phyloP scores from a whole-genome alignment of 2,113 vertebrate genomes.

The Pyrgilauda ruficollis region DNA sequence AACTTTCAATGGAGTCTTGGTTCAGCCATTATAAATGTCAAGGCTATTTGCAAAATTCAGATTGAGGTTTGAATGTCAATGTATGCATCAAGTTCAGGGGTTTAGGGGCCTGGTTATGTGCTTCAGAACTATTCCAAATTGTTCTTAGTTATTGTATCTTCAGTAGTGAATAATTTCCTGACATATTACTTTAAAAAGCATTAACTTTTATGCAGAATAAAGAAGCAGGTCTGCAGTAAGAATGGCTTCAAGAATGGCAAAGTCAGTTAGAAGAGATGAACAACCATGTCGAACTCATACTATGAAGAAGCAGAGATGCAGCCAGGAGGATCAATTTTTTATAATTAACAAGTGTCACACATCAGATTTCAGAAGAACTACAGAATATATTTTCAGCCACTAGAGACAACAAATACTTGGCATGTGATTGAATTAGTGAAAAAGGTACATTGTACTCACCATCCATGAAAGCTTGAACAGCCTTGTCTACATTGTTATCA shows the following conservation, averaged over 20 bases:
- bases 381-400: neutral
- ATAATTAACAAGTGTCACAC: neutral
- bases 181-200: neutral
- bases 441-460: slow-evolving; percentile 62
- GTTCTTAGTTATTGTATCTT: neutral
- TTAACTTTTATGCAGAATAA: neutral
- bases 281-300: neutral
- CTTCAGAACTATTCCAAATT: neutral
- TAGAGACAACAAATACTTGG: neutral
- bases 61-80: slow-evolving; percentile 32
- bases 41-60: slow-evolving; percentile 36
- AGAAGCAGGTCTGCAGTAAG: neutral
- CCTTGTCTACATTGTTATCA: slow-evolving; percentile 80
- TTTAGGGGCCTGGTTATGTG: neutral
- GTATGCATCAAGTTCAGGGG: neutral
- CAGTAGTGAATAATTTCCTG: neutral
- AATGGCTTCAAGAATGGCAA: neutral
- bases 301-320: neutral
- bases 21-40: slow-evolving; percentile 35
- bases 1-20: neutral
- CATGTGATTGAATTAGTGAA: neutral
- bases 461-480: slow-evolving; percentile 83
- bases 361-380: neutral
- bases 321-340: neutral
- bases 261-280: neutral